A percentile compares a stretch with the other conserved stretches of the same genome.
phyloP scores from a whole-genome alignment of 2,888 invertebrate species.

The Meloe dianella region DNA sequence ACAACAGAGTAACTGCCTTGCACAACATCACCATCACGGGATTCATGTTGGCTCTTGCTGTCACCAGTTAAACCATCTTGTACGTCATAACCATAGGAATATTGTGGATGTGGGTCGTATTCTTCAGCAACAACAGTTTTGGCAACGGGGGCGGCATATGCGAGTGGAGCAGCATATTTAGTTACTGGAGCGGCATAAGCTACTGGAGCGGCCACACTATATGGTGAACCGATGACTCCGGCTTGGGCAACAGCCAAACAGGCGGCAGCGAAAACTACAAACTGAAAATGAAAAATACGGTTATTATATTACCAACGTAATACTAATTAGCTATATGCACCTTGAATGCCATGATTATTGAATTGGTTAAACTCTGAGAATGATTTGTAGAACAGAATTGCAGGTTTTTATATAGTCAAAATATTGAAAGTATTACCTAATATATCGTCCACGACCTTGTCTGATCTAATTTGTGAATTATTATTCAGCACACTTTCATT shows the following conservation, averaged over 20 bases:
- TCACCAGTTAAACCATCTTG: conserved; percentile 66
- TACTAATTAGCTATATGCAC: background rate
- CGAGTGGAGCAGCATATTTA: conserved; percentile 19
- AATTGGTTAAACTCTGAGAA: conserved; percentile 3
- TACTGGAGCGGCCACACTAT: conserved; percentile 28
- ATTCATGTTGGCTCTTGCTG: conserved; percentile 67
- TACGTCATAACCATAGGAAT: conserved; percentile 65
- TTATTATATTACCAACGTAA: conserved; percentile 2
- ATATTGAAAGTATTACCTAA: conserved; percentile 12
- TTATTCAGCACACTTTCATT: conserved; percentile 9
- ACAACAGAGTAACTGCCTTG: conserved; percentile 65
- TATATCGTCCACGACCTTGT: conserved; percentile 11
- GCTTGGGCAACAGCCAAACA: conserved; percentile 54
- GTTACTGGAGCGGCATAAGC: conserved; percentile 32
- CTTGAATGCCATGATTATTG: conserved; percentile 18
- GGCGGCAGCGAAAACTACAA: conserved; percentile 23
- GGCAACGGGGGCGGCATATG: conserved; percentile 38
- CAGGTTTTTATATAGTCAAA: conserved; percentile 21
- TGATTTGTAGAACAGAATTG: background rate
- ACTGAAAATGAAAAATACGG: conserved; percentile 15
- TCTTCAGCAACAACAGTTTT: conserved; percentile 35
- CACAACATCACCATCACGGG: conserved; percentile 69
- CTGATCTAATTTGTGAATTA: conserved; percentile 3
- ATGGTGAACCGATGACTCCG: conserved; percentile 57
- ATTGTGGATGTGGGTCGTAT: conserved; percentile 59